A percentile compares a stretch with the other conserved stretches of the same genome.
phyloP scores from a whole-genome alignment of 2,113 vertebrate species.

The Scortum barcoo region DNA sequence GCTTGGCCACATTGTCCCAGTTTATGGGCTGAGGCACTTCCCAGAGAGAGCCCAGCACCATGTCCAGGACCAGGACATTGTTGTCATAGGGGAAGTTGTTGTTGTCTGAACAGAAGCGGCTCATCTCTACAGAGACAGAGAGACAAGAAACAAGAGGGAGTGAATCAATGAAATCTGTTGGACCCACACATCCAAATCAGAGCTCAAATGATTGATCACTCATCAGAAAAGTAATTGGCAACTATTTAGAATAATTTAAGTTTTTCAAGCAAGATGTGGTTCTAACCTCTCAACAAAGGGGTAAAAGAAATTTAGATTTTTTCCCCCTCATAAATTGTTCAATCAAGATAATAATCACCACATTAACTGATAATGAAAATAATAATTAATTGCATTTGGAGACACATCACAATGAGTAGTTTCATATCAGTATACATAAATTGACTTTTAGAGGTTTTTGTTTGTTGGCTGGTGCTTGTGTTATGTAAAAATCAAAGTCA shows the following conservation, averaged over 20 bases:
- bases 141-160: neutral
- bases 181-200: neutral
- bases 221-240: neutral
- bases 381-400: neutral
- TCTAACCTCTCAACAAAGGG: neutral
- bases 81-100: constrained; percentile 96
- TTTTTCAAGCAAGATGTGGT: too few species aligned
- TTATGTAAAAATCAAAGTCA: neutral
- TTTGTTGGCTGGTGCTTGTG: neutral
- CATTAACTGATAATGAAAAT: neutral
- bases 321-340: too few species aligned
- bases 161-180: neutral
- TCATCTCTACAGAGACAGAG: constrained; percentile 86
- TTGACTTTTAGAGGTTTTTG: neutral
- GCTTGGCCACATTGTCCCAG: constrained; percentile 95
- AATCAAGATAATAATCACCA: neutral
- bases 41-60: constrained; percentile 94
- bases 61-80: constrained; percentile 94
- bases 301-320: neutral
- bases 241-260: neutral
- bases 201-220: neutral
- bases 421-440: neutral
- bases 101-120: constrained; percentile 92
- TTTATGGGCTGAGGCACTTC: constrained; percentile 92
- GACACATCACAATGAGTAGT: neutral